Base-by-base conservation (phyloP, 2,888 invertebrate species). In the Galerucella nymphaeae region DNA sequence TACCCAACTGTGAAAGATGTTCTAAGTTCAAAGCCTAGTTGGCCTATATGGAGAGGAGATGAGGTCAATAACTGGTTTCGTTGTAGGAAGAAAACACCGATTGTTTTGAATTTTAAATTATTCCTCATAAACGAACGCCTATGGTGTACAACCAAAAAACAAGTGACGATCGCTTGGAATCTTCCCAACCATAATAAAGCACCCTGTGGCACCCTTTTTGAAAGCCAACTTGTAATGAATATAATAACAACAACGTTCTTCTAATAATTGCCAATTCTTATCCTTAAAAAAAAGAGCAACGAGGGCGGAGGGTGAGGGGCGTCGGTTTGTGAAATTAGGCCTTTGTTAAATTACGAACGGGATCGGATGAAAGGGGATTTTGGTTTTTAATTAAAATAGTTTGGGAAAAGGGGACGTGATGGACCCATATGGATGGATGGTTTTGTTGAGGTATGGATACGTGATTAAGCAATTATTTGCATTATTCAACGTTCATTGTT, bases 201-300 rank as follows among this genome's bases (percentile, higher is more conserved):
- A 73, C 69, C 76, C 69, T 57, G 75, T 71, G 72, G 72, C 77
- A 74, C 81, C 79, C 80, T 78, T 77, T 67, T 70, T 70, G 63
- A 75, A n/a, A 65, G 70, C 62, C 71, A 69, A 76, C 77, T 80
- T 82, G 82, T 82, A 82, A 82, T 82, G 82, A 82, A 82, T 82
- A 82, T 82, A 82, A 82, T 82, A 83, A 83, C 81, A 83, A 81
- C 81, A 82, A 79, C 78, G 80, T 76, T 79, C 79, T 79, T 75
- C 80, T 79, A 79, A 82, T 83, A 83, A 83, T 83, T 83, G 82
- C 80, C 82, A 80, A 82, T 82, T 83, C 81, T 70, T 70, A 41
- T 45, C 41, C 42, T 55, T 64, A 42, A 45, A 57, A 78, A 83
- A 82, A 82, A 82, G 82, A 80, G 82, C 83, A 82, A 78, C 72